Conservation (phyloP, 2,797 vertebrate species). For the Lacerta bilineata region DNA sequence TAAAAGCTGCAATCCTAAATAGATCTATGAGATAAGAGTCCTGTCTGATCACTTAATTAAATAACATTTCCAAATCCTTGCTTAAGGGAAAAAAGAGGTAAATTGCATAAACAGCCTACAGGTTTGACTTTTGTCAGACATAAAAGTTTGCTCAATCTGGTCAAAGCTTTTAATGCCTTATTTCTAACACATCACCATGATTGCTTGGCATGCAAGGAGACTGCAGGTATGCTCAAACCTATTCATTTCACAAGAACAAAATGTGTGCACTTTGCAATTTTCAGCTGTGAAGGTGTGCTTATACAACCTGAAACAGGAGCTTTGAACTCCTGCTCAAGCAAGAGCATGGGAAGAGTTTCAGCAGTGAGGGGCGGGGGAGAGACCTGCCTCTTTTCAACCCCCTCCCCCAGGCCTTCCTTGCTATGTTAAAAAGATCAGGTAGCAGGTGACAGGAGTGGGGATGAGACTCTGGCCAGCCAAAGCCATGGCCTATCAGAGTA, state of each 20-base stretch:
- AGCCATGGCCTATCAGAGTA: not conserved
- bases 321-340: not conserved
- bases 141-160: constrained; percentile 2
- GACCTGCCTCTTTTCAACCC: no score
- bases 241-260: not conserved
- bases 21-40: not conserved
- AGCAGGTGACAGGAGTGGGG: not conserved
- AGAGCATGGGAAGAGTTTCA: not conserved
- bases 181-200: not conserved
- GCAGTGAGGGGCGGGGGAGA: not conserved
- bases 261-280: not conserved
- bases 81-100: not conserved
- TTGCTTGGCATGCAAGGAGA: not conserved
- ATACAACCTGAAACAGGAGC: not conserved
- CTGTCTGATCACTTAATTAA: not conserved
- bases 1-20: not conserved
- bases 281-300: not conserved
- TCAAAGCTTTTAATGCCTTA: not conserved
- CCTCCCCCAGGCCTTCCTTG: not conserved
- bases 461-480: not conserved
- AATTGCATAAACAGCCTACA: not conserved
- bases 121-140: not conserved
- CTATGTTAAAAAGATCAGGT: not conserved
- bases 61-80: constrained; percentile 3
- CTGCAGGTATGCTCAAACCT: not conserved